These are phyloP conservation scores for Heteromyza rotundicornis DNA, from an alignment of 2,888 invertebrate genomes.

Conservation along the genomic window DNA sequence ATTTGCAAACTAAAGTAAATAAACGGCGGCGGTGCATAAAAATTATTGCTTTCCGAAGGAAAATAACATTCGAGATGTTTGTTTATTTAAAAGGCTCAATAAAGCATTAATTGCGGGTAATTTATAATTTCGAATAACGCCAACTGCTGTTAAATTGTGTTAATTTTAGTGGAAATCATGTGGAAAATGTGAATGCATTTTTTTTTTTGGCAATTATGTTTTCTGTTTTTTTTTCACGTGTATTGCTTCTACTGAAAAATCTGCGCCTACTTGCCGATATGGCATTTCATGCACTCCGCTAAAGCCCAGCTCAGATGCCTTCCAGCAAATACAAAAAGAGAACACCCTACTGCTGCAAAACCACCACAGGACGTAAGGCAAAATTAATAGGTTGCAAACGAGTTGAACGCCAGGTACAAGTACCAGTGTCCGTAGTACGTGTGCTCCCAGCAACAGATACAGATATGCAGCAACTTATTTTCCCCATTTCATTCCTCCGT, in stretches of 20 bases:
- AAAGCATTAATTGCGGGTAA: not conserved
- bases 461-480: conserved; percentile 5
- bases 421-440: conserved; percentile 10
- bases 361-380: conserved; percentile 47
- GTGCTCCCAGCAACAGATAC: conserved; percentile 5
- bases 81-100: not conserved
- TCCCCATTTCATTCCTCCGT: not conserved
- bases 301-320: no score
- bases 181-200: no score
- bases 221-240: no score
- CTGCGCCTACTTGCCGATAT: no score
- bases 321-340: no score
- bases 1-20: not conserved
- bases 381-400: conserved; percentile 56
- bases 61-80: not conserved
- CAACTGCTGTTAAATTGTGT: no score
- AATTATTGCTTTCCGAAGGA: not conserved
- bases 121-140: not conserved
- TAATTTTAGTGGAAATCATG: no score
- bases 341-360: not conserved
- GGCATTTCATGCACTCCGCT: no score
- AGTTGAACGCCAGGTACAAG: conserved; percentile 51
- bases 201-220: no score
- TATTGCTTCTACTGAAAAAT: no score
- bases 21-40: not conserved